Percentiles rank a stretch among this genome's conserved stretches.
Conservation (phyloP, 2,888 invertebrate species). For the Torymus aiolomorphi region DNA sequence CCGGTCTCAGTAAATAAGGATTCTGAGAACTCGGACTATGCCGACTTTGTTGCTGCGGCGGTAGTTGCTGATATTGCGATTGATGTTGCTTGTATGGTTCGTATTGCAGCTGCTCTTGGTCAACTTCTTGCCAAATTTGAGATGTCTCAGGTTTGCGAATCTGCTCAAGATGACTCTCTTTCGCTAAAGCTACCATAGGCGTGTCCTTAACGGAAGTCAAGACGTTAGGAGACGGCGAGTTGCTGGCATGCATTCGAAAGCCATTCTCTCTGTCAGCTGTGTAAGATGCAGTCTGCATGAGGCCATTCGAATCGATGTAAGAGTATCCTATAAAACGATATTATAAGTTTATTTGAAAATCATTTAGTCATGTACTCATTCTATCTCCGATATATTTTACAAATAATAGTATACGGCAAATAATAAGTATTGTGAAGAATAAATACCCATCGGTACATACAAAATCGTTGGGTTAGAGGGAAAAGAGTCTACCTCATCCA, state of each 20-base stretch:
- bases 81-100: background rate
- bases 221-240: constrained; percentile 70
- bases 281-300: constrained; percentile 81
- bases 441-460: no score
- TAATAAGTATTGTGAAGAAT: no score
- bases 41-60: constrained; percentile 15
- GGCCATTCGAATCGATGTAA: constrained; percentile 82
- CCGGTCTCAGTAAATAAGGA: constrained; percentile 64
- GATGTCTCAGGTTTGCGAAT: constrained; percentile 54
- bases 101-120: constrained; percentile 12
- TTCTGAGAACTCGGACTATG: constrained; percentile 47
- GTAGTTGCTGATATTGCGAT: constrained; percentile 3
- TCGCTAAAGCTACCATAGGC: constrained; percentile 76
- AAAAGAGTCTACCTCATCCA: no score
- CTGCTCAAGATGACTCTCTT: constrained; percentile 72
- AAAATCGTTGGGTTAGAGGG: no score
- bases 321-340: constrained; percentile 77
- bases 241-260: constrained; percentile 81
- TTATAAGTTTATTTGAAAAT: no score
- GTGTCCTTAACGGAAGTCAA: constrained; percentile 70
- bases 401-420: no score
- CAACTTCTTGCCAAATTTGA: constrained; percentile 6
- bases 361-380: no score
- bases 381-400: no score
- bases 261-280: constrained; percentile 80